These are phyloP conservation scores for Cryptotis parvus DNA, from an alignment of 2,113 vertebrate species.

Conservation along the genomic window DNA sequence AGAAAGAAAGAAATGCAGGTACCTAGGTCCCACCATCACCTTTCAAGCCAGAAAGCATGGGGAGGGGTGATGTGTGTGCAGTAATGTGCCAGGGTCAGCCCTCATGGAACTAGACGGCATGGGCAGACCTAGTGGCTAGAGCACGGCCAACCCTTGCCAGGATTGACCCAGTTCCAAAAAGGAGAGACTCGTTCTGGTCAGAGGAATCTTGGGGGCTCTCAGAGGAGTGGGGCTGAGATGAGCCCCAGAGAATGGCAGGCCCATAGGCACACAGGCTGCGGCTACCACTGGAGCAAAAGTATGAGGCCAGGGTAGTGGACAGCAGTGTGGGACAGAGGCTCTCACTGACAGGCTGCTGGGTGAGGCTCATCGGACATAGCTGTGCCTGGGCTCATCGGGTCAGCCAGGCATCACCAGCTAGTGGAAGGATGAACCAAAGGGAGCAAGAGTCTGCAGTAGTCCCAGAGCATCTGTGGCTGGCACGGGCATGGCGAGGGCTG, in stretches of 20 bases:
- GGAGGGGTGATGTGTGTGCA: not conserved
- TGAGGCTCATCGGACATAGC: too few species aligned
- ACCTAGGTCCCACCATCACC: not conserved
- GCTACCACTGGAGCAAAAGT: not conserved
- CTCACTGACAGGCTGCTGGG: too few species aligned
- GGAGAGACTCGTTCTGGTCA: not conserved
- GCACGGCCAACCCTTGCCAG: not conserved
- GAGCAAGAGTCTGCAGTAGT: too few species aligned
- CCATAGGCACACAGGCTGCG: not conserved
- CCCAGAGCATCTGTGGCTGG: too few species aligned
- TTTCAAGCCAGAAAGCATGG: slow-evolving; percentile 10
- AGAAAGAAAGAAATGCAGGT: too few species aligned
- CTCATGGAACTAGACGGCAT: not conserved
- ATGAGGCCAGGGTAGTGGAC: not conserved
- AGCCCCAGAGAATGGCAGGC: not conserved
- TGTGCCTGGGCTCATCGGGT: too few species aligned
- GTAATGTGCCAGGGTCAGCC: not conserved
- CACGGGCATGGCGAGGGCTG: too few species aligned
- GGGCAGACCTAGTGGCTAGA: not conserved
- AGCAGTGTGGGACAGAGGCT: not conserved
- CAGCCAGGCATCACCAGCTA: not conserved
- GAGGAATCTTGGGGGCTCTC: not conserved
- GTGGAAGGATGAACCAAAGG: not conserved
- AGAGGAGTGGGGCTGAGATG: not conserved
- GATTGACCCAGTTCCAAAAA: not conserved